Evolutionary conservation across 2,888 invertebrate species (phyloP).

Genomic region (Rambutsinella grinnellia): DNA sequence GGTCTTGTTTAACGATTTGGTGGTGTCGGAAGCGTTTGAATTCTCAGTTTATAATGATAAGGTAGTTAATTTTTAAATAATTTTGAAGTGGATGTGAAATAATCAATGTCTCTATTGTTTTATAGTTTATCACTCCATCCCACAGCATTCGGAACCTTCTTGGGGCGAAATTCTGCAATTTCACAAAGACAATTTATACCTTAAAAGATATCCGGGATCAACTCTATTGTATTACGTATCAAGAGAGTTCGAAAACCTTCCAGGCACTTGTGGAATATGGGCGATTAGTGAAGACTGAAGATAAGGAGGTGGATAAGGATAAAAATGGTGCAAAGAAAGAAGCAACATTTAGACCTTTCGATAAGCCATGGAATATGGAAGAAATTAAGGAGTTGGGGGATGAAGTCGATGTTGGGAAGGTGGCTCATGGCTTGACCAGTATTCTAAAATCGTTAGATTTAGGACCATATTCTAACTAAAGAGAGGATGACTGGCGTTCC

Average conservation of each 20-base stretch:
- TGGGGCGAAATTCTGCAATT: constrained; percentile 7
- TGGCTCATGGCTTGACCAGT: constrained; percentile 11
- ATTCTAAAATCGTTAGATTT: constrained; percentile 22
- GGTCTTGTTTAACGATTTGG: constrained; percentile 17
- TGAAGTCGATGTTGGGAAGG: constrained; percentile 19
- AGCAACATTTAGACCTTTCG: neutral
- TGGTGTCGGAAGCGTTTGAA: constrained; percentile 21
- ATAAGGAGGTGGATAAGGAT: neutral
- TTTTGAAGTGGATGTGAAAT: neutral
- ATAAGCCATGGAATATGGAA: constrained; percentile 9
- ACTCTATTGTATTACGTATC: constrained; percentile 16
- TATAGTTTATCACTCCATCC: constrained; percentile 7
- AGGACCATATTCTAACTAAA: constrained; percentile 8
- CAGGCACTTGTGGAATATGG: constrained; percentile 7
- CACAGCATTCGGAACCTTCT: constrained; percentile 9
- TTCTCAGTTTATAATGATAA: constrained; percentile 4
- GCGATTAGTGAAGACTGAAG: neutral
- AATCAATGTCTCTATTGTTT: neutral
- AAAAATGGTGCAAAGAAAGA: neutral
- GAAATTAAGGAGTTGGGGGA: constrained; percentile 11
- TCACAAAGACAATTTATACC: constrained; percentile 1
- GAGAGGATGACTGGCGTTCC: constrained; percentile 2
- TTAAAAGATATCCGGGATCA: constrained; percentile 31
- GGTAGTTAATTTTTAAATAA: constrained; percentile 5
- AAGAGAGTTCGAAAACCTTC: constrained; percentile 7